A percentile compares a stretch with the other conserved stretches of the same genome.
Conservation (phyloP, 2,113 vertebrate species). For the Ciconia boyciana region DNA sequence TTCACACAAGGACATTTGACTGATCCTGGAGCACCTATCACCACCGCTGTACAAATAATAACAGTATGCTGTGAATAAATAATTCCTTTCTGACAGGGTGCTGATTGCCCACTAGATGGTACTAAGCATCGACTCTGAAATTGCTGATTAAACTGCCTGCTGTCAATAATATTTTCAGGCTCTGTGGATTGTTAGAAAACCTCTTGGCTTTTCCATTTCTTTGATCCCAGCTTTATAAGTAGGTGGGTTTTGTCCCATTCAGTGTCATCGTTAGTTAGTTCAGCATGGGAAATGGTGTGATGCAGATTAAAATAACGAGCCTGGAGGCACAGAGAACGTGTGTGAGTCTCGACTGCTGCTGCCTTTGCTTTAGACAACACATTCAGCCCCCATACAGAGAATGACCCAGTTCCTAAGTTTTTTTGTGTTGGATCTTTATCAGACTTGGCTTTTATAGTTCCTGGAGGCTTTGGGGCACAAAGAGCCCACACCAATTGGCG, state of each 20-base stretch:
- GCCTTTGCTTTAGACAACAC: conserved; percentile 28
- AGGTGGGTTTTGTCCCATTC: not conserved
- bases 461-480: not conserved
- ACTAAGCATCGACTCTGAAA: not conserved
- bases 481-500: not conserved
- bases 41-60: not conserved
- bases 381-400: not conserved
- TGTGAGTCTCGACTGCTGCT: not conserved
- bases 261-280: not conserved
- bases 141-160: not conserved
- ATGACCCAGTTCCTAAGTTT: not conserved
- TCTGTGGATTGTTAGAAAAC: not conserved
- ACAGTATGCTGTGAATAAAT: not conserved
- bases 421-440: not conserved
- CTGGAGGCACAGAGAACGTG: not conserved
- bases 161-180: not conserved
- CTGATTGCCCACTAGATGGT: conserved; percentile 39
- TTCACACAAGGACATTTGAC: not conserved
- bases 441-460: not conserved
- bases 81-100: not conserved
- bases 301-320: conserved; percentile 29
- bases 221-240: conserved; percentile 20
- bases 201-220: not conserved
- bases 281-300: not conserved
- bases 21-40: not conserved